Base-by-base conservation (phyloP, 2,113 vertebrate genomes). In the Bubo bubo region DNA sequence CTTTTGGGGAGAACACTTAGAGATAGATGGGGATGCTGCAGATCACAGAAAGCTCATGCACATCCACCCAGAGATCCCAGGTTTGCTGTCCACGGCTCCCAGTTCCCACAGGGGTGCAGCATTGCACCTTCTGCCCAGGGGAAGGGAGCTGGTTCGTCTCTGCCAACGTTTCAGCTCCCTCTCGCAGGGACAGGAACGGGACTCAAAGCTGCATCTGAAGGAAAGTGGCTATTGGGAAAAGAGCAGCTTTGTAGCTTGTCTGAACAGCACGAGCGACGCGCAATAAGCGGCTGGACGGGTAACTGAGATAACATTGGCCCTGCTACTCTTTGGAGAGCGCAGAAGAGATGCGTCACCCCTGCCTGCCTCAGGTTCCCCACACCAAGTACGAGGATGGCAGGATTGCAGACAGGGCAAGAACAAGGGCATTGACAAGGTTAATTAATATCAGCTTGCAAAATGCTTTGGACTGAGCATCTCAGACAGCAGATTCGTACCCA, bases 21-120 rank as follows among this genome's bases (percentile, higher is more conserved):
- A 4, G 19, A 3, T 0, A 8, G 43, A 8, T 0, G 6, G 58
- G 49, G 75, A 47, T 37, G 53, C 6, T 35, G 55, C 0, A 8
- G 63, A 0, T 22, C 1, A 0, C 49, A 13, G 49, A 12, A 6
- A 39, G 37, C 71, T 34, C 3, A 0, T 0, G 9, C 1, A 0
- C 4, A 3, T 8, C 24, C 70, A 2, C 14, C 8, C 60, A 2
- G 59, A n/a, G 50, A 4, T 47, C 2, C 39, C 77, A 4, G 32
- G 43, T 20, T 27, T 15, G 88, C 0, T 34, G 79, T 60, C 74
- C 71, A 6, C 47, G 68, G 77, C 73, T 81, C 22, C 7, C 41
- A 1, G 68, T 1, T 80, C 90, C 94, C 93, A 79, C 95, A 85
- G 91, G 93, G 93, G 91, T 28, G 92, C 91, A 93, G 89, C 80